Percentiles rank a stretch among this genome's conserved stretches.
Conservation (phyloP, 35 echinoderm and acorn worm genomes). For the Acanthaster planci region DNA sequence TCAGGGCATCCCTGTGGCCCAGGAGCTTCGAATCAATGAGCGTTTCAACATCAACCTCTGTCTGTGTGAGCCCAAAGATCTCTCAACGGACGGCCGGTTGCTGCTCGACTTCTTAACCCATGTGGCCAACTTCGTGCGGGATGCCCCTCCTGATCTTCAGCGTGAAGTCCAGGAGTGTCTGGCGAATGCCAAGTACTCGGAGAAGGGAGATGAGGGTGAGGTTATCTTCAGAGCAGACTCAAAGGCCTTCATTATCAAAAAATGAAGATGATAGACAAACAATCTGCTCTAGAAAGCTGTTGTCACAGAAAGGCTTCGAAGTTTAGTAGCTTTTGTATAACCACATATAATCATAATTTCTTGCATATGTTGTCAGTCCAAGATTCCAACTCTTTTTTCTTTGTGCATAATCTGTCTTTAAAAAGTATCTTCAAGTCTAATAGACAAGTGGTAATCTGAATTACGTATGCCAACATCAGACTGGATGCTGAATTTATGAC, state of each 20-base stretch:
- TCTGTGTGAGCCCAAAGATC: not conserved
- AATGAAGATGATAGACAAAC: too few relatives aligned
- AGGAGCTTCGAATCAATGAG: not conserved
- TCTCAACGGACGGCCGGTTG: conserved; percentile 31
- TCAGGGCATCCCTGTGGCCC: not conserved
- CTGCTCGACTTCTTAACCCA: conserved; percentile 56
- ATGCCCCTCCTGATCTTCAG: conserved; percentile 13
- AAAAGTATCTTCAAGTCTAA: too few relatives aligned
- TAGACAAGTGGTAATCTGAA: too few relatives aligned
- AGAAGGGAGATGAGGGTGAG: conserved; percentile 25
- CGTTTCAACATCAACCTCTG: conserved; percentile 38
- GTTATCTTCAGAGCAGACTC: conserved; percentile 37
- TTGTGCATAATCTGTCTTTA: too few relatives aligned
- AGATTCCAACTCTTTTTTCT: too few relatives aligned
- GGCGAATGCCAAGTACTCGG: conserved; percentile 4
- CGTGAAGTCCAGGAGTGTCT: conserved; percentile 27
- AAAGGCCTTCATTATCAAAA: conserved; percentile 15
- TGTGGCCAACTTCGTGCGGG: conserved; percentile 1
- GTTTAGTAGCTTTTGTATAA: too few relatives aligned
- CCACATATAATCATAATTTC: too few relatives aligned
- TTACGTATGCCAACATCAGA: too few relatives aligned
- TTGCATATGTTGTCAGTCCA: too few relatives aligned
- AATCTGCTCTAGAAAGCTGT: too few relatives aligned
- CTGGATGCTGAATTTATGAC: too few relatives aligned
- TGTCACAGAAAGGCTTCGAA: too few relatives aligned